Evolutionary conservation across 2,888 invertebrate species (phyloP).

Genomic region (Philopedon plagiatum): DNA sequence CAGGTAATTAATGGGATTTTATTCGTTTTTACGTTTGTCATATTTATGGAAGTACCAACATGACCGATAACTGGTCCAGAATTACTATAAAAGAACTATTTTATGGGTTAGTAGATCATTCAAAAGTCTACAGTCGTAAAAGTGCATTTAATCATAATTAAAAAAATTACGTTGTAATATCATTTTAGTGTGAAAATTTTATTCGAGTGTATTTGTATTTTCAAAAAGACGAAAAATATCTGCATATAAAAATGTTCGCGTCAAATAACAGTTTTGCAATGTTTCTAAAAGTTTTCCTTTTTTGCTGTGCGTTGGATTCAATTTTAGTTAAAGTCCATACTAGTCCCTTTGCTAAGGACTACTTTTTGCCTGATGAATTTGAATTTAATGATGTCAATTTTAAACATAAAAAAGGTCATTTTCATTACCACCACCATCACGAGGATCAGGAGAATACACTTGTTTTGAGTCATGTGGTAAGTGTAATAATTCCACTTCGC

Average conservation of each 20-base stretch:
- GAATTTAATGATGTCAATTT: slow-evolving; percentile 3
- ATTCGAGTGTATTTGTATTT: no score
- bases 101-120: background rate
- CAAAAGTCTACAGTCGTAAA: background rate
- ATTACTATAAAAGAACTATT: background rate
- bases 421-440: background rate
- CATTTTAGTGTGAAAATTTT: no score
- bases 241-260: background rate
- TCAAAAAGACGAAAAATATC: background rate
- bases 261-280: background rate
- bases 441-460: slow-evolving; percentile 5
- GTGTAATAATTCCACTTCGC: no score
- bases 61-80: background rate
- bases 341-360: background rate
- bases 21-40: background rate
- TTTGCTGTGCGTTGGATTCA: background rate
- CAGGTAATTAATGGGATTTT: background rate
- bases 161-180: no score
- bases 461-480: slow-evolving; percentile 29
- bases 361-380: background rate
- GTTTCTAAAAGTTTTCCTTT: background rate
- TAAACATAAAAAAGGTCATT: slow-evolving; percentile 1
- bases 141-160: background rate
- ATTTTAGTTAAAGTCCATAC: background rate
- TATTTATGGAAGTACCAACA: slow-evolving; percentile 10